Percentiles rank a stretch among this genome's conserved stretches.
Evolutionary conservation across 2,113 vertebrate species (phyloP).

Genomic region (Gasterosteus nipponicus): DNA sequence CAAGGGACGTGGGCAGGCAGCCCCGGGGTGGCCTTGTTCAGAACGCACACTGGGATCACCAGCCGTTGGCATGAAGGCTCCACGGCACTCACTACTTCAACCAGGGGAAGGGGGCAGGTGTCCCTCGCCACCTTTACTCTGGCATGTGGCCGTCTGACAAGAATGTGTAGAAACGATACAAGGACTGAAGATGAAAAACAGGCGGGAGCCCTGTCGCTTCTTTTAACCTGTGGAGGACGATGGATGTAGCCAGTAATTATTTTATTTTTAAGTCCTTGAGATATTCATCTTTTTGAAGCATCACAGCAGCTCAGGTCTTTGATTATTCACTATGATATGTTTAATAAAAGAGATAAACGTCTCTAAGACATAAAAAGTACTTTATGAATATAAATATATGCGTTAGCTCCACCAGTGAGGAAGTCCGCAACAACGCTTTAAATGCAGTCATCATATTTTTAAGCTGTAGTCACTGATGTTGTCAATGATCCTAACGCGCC

Average conservation of each 20-base stretch:
- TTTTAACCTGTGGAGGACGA: neutral
- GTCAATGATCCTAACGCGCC: neutral
- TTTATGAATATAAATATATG: neutral
- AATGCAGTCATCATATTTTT: neutral
- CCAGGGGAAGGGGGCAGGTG: constrained; percentile 27
- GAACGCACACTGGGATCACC: constrained; percentile 42
- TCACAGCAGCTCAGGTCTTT: neutral
- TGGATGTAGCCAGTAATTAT: neutral
- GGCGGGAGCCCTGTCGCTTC: neutral
- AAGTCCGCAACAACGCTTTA: neutral
- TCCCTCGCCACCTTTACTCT: constrained; percentile 15
- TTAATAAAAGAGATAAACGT: neutral
- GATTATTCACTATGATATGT: neutral
- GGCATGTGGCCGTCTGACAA: neutral
- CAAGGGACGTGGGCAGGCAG: constrained; percentile 59
- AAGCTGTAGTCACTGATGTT: neutral
- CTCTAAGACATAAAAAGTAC: neutral
- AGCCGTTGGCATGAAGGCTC: constrained; percentile 42
- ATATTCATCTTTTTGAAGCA: neutral
- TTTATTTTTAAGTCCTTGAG: neutral
- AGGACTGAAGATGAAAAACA: neutral
- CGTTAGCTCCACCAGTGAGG: neutral
- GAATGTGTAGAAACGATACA: neutral
- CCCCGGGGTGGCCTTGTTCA: constrained; percentile 48
- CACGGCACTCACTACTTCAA: constrained; percentile 38